These are phyloP conservation scores for Tetrax tetrax DNA, from an alignment of 2,113 vertebrate genomes.

Conservation along the genomic window DNA sequence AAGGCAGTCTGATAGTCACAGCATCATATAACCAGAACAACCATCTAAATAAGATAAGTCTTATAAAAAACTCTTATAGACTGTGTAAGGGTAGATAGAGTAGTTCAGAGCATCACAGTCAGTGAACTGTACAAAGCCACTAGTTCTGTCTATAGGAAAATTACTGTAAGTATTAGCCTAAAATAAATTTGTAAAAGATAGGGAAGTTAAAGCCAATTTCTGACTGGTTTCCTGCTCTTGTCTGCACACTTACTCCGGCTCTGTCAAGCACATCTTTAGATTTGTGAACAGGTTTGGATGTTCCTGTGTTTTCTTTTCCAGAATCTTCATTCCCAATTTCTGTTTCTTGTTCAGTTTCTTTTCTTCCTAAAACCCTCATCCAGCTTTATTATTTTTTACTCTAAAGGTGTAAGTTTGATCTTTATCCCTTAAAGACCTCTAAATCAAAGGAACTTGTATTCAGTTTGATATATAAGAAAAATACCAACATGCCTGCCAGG, in stretches of 20 bases:
- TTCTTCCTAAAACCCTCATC: neutral
- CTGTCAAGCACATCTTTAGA: neutral
- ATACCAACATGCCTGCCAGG: neutral
- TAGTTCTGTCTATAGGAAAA: neutral
- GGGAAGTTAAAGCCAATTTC: neutral
- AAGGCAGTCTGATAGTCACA: neutral
- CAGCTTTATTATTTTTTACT: neutral
- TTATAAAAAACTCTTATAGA: neutral
- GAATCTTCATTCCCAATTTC: neutral
- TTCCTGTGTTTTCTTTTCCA: neutral
- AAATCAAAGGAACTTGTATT: conserved; percentile 50
- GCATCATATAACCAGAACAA: neutral
- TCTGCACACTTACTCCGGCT: neutral
- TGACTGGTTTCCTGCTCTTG: neutral
- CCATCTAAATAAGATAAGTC: neutral
- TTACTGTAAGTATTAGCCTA: neutral
- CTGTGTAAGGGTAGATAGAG: neutral
- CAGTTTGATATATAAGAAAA: conserved; percentile 38
- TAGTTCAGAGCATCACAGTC: neutral
- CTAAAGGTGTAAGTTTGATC: conserved; percentile 1
- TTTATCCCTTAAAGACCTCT: conserved; percentile 33
- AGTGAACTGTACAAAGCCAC: neutral
- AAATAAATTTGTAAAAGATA: neutral
- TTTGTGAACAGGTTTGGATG: neutral
- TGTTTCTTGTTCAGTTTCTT: neutral